Conservation (phyloP, 2,113 vertebrate species). For the Delphinapterus leucas region DNA sequence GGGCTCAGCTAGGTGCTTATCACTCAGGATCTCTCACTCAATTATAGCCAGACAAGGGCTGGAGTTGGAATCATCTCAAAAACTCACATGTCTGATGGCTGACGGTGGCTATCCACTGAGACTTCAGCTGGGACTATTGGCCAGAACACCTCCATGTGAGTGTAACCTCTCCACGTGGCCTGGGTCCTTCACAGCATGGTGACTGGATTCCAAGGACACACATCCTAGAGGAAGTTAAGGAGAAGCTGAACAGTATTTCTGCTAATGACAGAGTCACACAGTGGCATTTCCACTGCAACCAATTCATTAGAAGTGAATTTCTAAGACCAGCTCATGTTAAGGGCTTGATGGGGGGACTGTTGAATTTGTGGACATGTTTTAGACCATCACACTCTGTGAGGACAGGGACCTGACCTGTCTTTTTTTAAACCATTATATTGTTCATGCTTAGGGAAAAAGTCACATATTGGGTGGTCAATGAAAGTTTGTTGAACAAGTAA, state of each 20-base stretch:
- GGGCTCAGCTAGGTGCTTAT: background rate
- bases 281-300: background rate
- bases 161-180: background rate
- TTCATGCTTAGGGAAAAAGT: background rate
- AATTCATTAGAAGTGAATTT: background rate
- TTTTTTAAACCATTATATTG: background rate
- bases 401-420: background rate
- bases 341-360: background rate
- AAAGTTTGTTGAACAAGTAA: background rate
- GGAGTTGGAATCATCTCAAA: background rate
- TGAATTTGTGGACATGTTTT: background rate
- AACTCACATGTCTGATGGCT: background rate
- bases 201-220: background rate
- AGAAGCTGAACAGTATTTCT: background rate
- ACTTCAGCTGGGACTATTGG: background rate
- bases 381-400: background rate
- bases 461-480: background rate
- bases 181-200: background rate
- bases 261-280: background rate
- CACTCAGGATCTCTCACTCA: background rate
- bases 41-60: background rate
- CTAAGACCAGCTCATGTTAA: background rate
- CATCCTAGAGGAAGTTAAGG: background rate
- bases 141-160: background rate
- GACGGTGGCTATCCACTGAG: background rate